Evolutionary conservation across 2,888 invertebrate genomes (phyloP).

Genomic region (Xanthostigma xanthostigma): DNA sequence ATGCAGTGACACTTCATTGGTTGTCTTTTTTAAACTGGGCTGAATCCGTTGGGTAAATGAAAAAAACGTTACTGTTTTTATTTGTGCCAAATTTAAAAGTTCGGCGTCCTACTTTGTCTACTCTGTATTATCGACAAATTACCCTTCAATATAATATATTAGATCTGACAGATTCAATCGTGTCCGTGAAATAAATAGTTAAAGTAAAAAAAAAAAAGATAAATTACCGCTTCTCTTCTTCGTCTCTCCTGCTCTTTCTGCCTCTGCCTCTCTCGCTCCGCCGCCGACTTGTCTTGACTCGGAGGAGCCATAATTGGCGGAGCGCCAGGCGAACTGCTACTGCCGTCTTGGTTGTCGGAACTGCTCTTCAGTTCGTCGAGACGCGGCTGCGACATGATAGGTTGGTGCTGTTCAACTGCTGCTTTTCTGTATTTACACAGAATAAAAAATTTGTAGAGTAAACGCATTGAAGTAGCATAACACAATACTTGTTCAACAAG

Average conservation of each 20-base stretch:
- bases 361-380: slow-evolving; percentile 27
- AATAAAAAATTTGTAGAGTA: background rate
- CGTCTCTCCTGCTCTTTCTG: slow-evolving; percentile 81
- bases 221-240: slow-evolving; percentile 79
- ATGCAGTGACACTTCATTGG: no score
- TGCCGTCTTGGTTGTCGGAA: slow-evolving; percentile 18
- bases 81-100: no score
- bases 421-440: slow-evolving; percentile 28
- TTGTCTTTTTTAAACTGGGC: no score
- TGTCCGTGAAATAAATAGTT: no score
- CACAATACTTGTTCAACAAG: no score
- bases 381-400: slow-evolving; percentile 30
- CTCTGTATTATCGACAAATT: no score
- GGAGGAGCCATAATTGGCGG: slow-evolving; percentile 24
- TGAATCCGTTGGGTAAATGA: no score
- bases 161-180: no score
- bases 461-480: no score
- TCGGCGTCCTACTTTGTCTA: no score
- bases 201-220: background rate
- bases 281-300: slow-evolving; percentile 36
- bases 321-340: slow-evolving; percentile 29
- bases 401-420: slow-evolving; percentile 31
- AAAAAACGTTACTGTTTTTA: no score
- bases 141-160: no score
- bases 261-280: slow-evolving; percentile 71